Conservation (phyloP, 2,888 invertebrate species). For the Phortica okadai region DNA sequence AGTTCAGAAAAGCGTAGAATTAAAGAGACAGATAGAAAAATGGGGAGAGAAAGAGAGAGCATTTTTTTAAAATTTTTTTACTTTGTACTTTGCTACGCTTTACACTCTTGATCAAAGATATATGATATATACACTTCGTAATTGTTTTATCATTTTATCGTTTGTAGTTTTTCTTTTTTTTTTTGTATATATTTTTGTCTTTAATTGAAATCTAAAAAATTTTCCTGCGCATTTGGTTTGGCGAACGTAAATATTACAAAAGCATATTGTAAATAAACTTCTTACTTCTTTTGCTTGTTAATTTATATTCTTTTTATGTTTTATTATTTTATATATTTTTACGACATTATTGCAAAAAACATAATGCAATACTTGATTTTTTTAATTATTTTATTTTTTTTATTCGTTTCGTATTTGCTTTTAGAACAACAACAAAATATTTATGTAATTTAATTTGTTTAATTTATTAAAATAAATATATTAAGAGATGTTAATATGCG, state of each 20-base stretch:
- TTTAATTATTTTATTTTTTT: constrained; percentile 32
- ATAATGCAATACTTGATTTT: neutral
- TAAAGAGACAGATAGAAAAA: neutral
- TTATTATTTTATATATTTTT: constrained; percentile 47
- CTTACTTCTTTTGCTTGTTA: constrained; percentile 29
- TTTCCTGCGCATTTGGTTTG: constrained; percentile 49
- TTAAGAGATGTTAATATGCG: constrained; percentile 44
- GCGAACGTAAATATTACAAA: constrained; percentile 72
- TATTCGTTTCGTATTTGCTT: constrained; percentile 56
- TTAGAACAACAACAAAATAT: constrained; percentile 74
- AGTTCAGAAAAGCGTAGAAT: neutral
- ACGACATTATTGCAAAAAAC: constrained; percentile 43
- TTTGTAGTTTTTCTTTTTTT: constrained; percentile 38
- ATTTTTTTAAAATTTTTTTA: constrained; percentile 8
- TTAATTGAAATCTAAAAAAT: constrained; percentile 38
- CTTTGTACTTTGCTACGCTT: constrained; percentile 11
- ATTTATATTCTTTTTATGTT: constrained; percentile 43
- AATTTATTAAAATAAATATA: constrained; percentile 53
- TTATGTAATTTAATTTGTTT: constrained; percentile 48
- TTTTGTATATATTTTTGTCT: constrained; percentile 40
- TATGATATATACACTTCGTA: constrained; percentile 50
- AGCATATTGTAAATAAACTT: constrained; percentile 70
- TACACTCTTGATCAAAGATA: neutral
- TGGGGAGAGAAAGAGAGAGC: constrained; percentile 37
- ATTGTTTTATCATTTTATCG: constrained; percentile 73